Conservation (phyloP, 2,113 vertebrate genomes). For the Vulpes vulpes region DNA sequence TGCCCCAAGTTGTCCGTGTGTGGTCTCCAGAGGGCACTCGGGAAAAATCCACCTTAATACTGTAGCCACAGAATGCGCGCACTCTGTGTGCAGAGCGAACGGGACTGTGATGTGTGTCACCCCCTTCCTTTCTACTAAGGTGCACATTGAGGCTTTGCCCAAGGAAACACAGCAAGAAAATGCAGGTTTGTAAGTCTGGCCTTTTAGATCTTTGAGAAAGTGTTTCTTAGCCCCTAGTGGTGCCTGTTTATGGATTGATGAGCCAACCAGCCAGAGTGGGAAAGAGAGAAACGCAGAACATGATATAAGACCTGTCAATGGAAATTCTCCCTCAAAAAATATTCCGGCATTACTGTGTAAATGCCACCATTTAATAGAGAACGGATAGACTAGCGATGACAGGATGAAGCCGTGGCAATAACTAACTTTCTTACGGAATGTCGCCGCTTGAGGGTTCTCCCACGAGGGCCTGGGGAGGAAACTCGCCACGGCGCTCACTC, state of each 20-base stretch:
- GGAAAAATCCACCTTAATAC: background rate
- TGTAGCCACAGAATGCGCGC: background rate
- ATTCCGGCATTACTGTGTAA: background rate
- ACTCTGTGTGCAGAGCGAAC: background rate
- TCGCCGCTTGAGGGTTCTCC: rapidly evolving
- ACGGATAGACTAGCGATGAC: background rate
- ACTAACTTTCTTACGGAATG: background rate
- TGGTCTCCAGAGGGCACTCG: background rate
- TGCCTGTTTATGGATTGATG: background rate
- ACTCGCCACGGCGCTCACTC: rapidly evolving
- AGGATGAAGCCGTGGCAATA: background rate
- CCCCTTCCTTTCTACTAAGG: background rate
- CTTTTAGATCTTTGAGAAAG: background rate
- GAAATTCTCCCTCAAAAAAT: background rate
- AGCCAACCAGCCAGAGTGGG: background rate
- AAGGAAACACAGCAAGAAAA: background rate
- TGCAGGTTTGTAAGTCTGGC: background rate
- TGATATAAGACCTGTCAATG: background rate
- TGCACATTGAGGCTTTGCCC: background rate
- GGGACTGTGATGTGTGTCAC: background rate
- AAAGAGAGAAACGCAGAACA: background rate
- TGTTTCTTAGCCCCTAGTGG: background rate
- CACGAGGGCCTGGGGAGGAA: rapidly evolving
- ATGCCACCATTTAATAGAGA: background rate
- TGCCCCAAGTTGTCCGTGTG: background rate